Percentiles rank a stretch among this genome's conserved stretches.
Conservation (phyloP, 2,113 vertebrate genomes). For the Otis tarda region DNA sequence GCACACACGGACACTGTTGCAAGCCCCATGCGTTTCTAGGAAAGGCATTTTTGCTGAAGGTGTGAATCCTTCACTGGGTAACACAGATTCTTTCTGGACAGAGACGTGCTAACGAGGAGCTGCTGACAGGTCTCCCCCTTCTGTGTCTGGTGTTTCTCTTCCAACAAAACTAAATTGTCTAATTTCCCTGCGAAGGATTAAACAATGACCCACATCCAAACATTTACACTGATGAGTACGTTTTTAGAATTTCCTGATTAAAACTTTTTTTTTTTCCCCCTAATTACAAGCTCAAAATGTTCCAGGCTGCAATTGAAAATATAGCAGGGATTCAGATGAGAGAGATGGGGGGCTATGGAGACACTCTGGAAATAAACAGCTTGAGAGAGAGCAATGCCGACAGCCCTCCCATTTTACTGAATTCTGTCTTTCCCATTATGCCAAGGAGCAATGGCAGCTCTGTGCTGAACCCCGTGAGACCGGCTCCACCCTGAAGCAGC, state of each 20-base stretch:
- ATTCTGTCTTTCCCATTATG: rapidly evolving
- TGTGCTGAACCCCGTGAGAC: neutral
- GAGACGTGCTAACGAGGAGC: neutral
- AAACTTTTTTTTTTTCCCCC: neutral
- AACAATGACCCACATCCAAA: neutral
- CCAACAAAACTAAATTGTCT: neutral
- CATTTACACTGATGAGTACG: neutral
- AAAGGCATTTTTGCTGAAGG: neutral
- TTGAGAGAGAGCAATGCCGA: neutral
- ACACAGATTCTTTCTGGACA: neutral
- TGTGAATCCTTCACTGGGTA: rapidly evolving
- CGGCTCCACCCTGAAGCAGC: neutral
- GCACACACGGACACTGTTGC: neutral
- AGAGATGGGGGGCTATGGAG: neutral
- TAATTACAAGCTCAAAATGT: neutral
- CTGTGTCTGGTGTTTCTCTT: neutral
- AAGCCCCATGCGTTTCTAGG: rapidly evolving
- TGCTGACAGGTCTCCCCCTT: neutral
- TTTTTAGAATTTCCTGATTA: neutral
- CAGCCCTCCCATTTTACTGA: rapidly evolving
- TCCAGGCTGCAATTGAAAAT: neutral
- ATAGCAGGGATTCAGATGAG: neutral
- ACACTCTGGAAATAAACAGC: neutral
- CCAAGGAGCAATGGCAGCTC: neutral
- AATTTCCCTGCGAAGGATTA: neutral